These are phyloP conservation scores for Arremon aurantiirostris DNA, from an alignment of 2,797 vertebrate genomes.

Conservation along the genomic window DNA sequence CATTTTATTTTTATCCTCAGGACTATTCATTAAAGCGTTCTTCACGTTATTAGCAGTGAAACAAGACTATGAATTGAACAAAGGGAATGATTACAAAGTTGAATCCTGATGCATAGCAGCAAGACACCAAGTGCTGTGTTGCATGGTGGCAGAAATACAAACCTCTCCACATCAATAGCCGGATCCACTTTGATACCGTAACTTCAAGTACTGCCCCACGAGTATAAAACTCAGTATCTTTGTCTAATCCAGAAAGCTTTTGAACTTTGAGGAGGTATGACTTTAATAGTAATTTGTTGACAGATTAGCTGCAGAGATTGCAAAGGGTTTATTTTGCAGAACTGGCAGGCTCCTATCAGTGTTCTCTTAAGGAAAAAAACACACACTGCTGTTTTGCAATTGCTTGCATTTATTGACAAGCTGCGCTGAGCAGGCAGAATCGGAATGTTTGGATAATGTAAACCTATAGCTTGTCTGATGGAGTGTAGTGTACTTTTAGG, in stretches of 20 bases:
- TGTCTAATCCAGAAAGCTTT: slow-evolving; percentile 53
- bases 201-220: slow-evolving; percentile 56
- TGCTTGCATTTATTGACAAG: slow-evolving; percentile 75
- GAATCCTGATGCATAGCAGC: not conserved
- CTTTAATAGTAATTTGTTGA: slow-evolving; percentile 75
- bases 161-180: slow-evolving; percentile 46
- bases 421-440: slow-evolving; percentile 79
- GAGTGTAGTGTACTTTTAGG: slow-evolving; percentile 70
- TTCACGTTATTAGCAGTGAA: slow-evolving; percentile 9
- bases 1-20: slow-evolving; percentile 34
- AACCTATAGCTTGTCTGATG: slow-evolving; percentile 73
- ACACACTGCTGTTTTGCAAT: slow-evolving; percentile 65
- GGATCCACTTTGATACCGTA: slow-evolving; percentile 22
- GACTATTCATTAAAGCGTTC: slow-evolving; percentile 44
- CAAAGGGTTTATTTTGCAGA: slow-evolving; percentile 70
- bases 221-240: slow-evolving; percentile 39
- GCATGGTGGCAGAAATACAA: slow-evolving; percentile 21
- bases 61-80: not conserved
- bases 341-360: slow-evolving; percentile 64
- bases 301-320: slow-evolving; percentile 62
- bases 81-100: slow-evolving; percentile 20
- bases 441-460: slow-evolving; percentile 83
- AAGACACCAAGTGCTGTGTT: slow-evolving; percentile 19
- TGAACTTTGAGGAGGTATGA: slow-evolving; percentile 66
- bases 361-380: slow-evolving; percentile 63